Evolutionary conservation across 1,140 invertebrate species (phyloP).

Genomic region (Dolichoris vasculosae): DNA sequence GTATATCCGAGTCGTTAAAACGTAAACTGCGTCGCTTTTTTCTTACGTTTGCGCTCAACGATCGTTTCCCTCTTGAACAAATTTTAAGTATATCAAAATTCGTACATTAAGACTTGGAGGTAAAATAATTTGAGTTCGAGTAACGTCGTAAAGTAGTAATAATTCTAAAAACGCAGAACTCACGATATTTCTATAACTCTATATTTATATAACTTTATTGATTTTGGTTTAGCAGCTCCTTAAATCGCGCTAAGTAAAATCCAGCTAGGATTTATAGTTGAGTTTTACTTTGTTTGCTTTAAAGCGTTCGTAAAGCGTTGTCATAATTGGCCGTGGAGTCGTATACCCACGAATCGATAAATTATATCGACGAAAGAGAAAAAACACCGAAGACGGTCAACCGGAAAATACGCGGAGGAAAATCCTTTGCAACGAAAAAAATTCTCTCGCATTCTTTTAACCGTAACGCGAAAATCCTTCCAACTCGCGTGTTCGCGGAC

Average conservation of each 20-base stretch:
- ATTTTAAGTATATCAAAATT: too few relatives aligned
- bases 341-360: not conserved
- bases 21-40: too few relatives aligned
- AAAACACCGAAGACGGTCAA: not conserved
- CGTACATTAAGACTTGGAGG: too few relatives aligned
- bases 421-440: not conserved
- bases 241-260: not conserved
- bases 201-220: not conserved
- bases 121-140: slow-evolving; percentile 1
- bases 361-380: not conserved
- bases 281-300: not conserved
- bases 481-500: not conserved
- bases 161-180: not conserved
- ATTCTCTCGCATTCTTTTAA: not conserved
- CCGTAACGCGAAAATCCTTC: not conserved
- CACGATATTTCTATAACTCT: not conserved
- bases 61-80: too few relatives aligned
- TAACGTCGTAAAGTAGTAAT: not conserved
- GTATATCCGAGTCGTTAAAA: too few relatives aligned
- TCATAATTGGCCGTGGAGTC: not conserved
- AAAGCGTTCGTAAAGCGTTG: not conserved
- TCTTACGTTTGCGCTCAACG: too few relatives aligned
- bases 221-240: not conserved
- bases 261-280: not conserved
- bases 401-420: too few relatives aligned